Evolutionary conservation across 2,888 invertebrate species (phyloP), one percentile per base, ranked within the genome.

Genomic region (Stenotaenia linearis): DNA sequence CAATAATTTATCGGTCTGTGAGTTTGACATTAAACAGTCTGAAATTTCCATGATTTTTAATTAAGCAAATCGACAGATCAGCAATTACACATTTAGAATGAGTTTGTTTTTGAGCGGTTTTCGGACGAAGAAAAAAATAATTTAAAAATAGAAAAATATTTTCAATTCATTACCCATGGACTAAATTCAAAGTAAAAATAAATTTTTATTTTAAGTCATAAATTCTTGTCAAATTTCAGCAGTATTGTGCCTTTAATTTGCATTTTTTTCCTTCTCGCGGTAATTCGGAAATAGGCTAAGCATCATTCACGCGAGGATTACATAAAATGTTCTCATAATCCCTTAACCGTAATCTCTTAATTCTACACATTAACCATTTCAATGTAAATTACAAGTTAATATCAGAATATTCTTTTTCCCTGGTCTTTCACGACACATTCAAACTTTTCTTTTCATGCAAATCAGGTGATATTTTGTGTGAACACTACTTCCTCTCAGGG

Each of bases 361-460:
- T n/a, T 28, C 25, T 18, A 9, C 6, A 5, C 56, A 9, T 3
- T 21, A 28, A 10, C 12, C 25, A 28, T 69, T 12, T n/a, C 25
- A 28, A 50, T 50, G 50, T 18, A 5, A 28, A 12, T 25, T 69
- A 69, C 23, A 69, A 69, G 15, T 69, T 25, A 45, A 45, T 4
- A 45, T 7, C 6, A 32, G 9, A 32, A 32, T 32, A 4, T 32
- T 32, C 21, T 50, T 69, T 69, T 69, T 28, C 28, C 6, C 45
- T 18, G 4, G 3, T 69, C 15, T 28, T 28, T 69, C 25, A 12
- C 69, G 50, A 50, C 50, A 50, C 50, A 50, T 50, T 50, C 50
- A 21, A 45, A 69, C 25, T 69, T 69, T 69, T 69, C 69, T 69
- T 69, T 69, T 23, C 28, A 28, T 69, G 69, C 69, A 69, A 69